These are phyloP conservation scores for Cryptomyrus ogoouensis DNA, from an alignment of 2,113 vertebrate species.

Conservation along the genomic window DNA sequence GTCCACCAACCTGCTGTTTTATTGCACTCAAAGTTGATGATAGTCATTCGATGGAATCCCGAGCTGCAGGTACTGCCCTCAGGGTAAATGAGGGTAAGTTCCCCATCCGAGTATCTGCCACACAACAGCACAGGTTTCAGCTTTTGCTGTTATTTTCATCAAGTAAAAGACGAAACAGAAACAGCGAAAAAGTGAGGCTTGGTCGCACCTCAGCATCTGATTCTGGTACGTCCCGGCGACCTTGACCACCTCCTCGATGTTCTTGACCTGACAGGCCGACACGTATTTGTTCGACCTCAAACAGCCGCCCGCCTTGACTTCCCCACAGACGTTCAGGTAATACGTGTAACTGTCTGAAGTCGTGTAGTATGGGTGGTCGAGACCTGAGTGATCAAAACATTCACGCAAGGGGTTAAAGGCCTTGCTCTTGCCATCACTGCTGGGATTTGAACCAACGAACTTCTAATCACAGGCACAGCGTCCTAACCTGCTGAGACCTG, in stretches of 20 bases:
- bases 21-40: slow-evolving; percentile 91
- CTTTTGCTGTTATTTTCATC: background rate
- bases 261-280: slow-evolving; percentile 79
- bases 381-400: slow-evolving; percentile 16
- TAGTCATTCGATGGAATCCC: slow-evolving; percentile 88
- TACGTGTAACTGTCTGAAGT: slow-evolving; percentile 68
- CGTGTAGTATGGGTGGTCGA: slow-evolving; percentile 46
- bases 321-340: slow-evolving; percentile 79
- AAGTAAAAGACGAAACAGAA: background rate
- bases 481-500: background rate
- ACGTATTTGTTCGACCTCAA: background rate
- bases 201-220: slow-evolving; percentile 78
- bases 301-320: slow-evolving; percentile 45
- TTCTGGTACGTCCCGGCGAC: slow-evolving; percentile 72
- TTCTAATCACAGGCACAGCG: background rate
- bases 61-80: slow-evolving; percentile 75
- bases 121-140: background rate
- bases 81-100: slow-evolving; percentile 81
- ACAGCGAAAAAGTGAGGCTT: background rate
- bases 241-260: slow-evolving; percentile 36
- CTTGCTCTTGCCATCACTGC: background rate
- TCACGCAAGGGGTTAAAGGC: background rate
- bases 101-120: slow-evolving; percentile 86
- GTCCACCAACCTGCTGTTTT: slow-evolving; percentile 69
- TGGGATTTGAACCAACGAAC: background rate